Conservation (phyloP, 2,113 vertebrate genomes). For the Microcebus lehilahytsara region DNA sequence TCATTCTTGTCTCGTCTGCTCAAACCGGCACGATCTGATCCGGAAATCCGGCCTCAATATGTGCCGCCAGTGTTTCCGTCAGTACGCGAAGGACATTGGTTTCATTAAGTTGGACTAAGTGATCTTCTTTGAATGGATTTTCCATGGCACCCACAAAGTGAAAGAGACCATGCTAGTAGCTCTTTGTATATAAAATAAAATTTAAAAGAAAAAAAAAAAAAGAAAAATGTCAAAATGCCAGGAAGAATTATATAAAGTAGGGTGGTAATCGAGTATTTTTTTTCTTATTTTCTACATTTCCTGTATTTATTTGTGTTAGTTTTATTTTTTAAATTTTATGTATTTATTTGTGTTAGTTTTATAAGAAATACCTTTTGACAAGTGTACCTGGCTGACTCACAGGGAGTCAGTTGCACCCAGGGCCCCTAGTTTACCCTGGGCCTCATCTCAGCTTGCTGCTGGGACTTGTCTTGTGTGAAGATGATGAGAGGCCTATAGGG, state of each 20-base stretch:
- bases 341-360: slow-evolving; percentile 13
- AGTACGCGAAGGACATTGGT: no score
- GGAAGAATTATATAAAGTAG: neutral
- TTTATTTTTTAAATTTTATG: slow-evolving; percentile 12
- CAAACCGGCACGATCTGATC: no score
- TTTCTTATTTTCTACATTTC: slow-evolving; percentile 21
- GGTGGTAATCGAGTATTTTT: neutral
- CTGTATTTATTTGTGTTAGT: neutral
- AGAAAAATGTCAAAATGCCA: neutral
- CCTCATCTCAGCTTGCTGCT: neutral
- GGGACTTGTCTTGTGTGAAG: neutral
- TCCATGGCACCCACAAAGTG: no score
- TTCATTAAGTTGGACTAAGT: no score
- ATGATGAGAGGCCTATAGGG: neutral
- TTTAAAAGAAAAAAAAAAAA: neutral
- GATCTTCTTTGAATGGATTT: no score
- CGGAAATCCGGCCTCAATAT: no score
- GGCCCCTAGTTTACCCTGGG: neutral
- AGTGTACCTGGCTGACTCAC: neutral
- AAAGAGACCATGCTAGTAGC: no score
- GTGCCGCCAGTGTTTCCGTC: no score
- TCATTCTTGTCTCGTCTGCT: no score
- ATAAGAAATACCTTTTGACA: neutral
- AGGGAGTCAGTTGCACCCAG: neutral
- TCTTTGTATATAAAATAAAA: no score